Evolutionary conservation across 1,140 invertebrate genomes (phyloP).

Genomic region (Piezodorus guildinii): DNA sequence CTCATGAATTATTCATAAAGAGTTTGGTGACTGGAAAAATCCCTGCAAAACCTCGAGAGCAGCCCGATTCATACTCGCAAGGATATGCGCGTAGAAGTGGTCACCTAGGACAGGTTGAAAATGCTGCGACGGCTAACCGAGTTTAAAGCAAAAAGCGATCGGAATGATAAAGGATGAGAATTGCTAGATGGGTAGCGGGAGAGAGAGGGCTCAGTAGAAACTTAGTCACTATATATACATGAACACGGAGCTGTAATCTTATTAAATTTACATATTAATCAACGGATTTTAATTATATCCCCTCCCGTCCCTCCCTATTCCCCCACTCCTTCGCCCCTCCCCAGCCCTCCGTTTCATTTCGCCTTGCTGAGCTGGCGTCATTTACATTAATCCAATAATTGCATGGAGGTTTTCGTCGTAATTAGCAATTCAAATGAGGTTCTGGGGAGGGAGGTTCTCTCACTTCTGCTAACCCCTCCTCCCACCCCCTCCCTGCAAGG

Average conservation of each 20-base stretch:
- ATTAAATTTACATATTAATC: slow-evolving; percentile 97
- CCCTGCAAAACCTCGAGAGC: no score
- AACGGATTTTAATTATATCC: slow-evolving; percentile 91
- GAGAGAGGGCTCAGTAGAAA: slow-evolving; percentile 20
- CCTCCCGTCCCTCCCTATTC: slow-evolving; percentile 31
- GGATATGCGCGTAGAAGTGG: no score
- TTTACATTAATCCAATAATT: slow-evolving; percentile 91
- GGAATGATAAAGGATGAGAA: slow-evolving; percentile 14
- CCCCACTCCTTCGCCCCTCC: slow-evolving; percentile 26
- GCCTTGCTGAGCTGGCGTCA: slow-evolving; percentile 46
- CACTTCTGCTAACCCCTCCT: slow-evolving; percentile 21
- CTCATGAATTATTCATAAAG: no score
- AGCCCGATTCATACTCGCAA: no score
- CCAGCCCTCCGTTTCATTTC: slow-evolving; percentile 28
- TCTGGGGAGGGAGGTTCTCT: slow-evolving; percentile 27
- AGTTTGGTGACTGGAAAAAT: no score
- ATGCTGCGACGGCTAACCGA: no score
- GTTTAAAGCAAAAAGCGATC: neutral
- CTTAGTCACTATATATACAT: slow-evolving; percentile 29
- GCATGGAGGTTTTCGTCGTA: slow-evolving; percentile 69
- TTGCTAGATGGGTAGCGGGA: slow-evolving; percentile 4
- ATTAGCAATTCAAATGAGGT: slow-evolving; percentile 82
- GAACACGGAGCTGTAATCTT: slow-evolving; percentile 66
- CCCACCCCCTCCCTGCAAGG: slow-evolving; percentile 21
- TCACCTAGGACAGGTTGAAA: no score